phyloP scores from a whole-genome alignment of 2,113 vertebrate species.

The Hystrix brachyura region DNA sequence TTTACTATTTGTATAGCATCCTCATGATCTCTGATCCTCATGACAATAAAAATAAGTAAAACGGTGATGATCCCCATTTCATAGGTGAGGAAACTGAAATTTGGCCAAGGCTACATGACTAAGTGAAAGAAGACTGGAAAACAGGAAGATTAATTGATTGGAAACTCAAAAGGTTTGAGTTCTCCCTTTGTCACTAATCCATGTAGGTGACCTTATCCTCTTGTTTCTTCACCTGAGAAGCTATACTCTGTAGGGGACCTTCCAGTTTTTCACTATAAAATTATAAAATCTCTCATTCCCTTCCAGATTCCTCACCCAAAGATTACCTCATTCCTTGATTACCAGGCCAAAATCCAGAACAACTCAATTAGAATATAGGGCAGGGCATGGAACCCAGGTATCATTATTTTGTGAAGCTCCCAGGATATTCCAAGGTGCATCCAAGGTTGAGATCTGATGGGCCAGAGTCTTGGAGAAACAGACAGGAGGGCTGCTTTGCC shows the following conservation, averaged over 20 bases:
- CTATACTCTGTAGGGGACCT: not conserved
- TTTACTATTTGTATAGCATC: not conserved
- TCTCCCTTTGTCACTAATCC: not conserved
- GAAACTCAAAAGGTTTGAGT: not conserved
- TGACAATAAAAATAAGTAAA: conserved; percentile 23
- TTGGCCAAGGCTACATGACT: not conserved
- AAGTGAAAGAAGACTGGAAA: not conserved
- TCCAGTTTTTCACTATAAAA: not conserved
- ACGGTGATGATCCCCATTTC: not conserved
- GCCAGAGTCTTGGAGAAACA: not conserved
- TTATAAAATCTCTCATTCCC: not conserved
- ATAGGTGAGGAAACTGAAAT: not conserved
- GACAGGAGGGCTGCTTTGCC: not conserved
- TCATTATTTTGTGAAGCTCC: not conserved
- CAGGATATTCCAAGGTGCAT: not conserved
- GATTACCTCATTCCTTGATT: not conserved
- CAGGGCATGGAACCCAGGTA: not conserved
- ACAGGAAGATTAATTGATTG: not conserved
- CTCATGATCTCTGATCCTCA: not conserved
- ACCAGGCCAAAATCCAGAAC: not conserved
- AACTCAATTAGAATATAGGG: not conserved
- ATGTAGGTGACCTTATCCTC: not conserved
- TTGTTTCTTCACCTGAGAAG: not conserved
- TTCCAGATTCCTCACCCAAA: not conserved
- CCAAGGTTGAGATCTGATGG: not conserved